Base-by-base conservation (phyloP, 2,113 vertebrate species). In the Girardinichthys multiradiatus region DNA sequence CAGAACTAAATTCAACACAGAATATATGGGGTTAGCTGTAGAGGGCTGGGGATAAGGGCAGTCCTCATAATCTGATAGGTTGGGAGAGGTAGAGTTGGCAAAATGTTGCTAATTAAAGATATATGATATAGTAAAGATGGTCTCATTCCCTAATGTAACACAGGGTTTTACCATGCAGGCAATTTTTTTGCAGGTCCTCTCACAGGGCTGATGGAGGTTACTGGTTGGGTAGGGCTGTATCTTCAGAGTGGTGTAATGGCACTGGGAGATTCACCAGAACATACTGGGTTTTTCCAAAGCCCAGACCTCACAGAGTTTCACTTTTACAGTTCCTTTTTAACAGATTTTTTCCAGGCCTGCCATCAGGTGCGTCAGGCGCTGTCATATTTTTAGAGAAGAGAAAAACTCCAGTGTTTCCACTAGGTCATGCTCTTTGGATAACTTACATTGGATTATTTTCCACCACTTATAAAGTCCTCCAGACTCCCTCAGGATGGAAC, bases 351-450 rank as follows among this genome's bases (percentile, higher is more conserved):
- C 77, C 85, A 89, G 70, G 57, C 65, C 72, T 31, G 17, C 64
- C 68, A 12, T 83, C 77, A 85, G 80, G 87, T 85, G 78, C n/a
- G 37, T 83, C 71, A 84, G 67, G 64, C 51, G 14, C 74, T 61
- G 79, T 86, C 70, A 72, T 69, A 64, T 83, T 82, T 86, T 86
- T 80, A 80, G 54, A 63, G 72, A 58, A 62, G 69, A 74, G 65
- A n/a, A 45, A 77, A 76, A 45, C 57, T 69, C 67, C 45, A 31
- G 65, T 65, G 57, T 88, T 92, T 92, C 86, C 87, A 87, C 70
- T 76, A 59, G 71, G 33, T n/a, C 77, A 62, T 68, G 59, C 61
- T 80, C 65, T 29, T 29, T 30, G 62, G 59, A 65, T 57, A 60
- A 64, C 69, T 75, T 66, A 42, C 17, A 24, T 2, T 39, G 65